Conservation (phyloP, 2,113 vertebrate species). For the Ramphastos sulfuratus region DNA sequence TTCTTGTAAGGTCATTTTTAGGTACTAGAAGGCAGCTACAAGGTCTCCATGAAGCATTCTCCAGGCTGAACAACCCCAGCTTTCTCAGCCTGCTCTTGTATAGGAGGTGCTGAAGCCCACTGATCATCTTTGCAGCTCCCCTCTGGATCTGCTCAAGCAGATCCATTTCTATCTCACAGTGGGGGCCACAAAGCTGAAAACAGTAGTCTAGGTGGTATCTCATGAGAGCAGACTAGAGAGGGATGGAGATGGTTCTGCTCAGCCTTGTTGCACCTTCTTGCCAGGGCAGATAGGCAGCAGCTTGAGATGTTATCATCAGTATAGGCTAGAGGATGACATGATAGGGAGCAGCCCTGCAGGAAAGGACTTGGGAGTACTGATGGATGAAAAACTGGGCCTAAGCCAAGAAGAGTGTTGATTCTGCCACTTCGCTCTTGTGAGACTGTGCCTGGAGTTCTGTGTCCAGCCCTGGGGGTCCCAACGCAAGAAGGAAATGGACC, state of each 20-base stretch:
- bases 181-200: background rate
- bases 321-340: too few species aligned
- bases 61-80: background rate
- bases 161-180: background rate
- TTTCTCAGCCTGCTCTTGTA: background rate
- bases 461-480: too few species aligned
- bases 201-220: background rate
- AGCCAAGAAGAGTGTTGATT: too few species aligned
- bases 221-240: fast-evolving
- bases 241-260: background rate
- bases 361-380: too few species aligned
- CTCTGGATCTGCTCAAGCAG: background rate
- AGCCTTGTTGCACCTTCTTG: background rate
- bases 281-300: background rate
- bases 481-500: too few species aligned
- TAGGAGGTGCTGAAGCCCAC: background rate
- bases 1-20: background rate
- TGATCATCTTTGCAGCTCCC: background rate
- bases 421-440: too few species aligned
- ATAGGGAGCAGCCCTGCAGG: too few species aligned
- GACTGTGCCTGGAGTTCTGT: too few species aligned
- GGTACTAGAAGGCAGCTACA: background rate
- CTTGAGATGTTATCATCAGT: background rate
- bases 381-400: too few species aligned
- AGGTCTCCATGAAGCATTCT: background rate